Conservation (phyloP, 2,113 vertebrate species). For the Oryzias celebensis region DNA sequence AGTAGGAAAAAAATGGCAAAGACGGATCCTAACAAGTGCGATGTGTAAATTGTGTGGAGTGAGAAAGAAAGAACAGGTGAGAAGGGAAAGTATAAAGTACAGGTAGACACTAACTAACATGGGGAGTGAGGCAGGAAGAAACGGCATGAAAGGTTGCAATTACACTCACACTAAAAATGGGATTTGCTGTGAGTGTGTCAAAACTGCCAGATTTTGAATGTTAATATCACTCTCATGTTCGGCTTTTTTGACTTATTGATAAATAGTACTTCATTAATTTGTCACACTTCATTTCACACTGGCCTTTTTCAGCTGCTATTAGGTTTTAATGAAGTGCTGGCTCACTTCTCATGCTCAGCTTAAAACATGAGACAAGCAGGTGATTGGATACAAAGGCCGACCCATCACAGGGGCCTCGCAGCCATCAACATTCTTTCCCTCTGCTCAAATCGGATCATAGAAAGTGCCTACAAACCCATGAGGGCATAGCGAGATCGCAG, state of each 20-base stretch:
- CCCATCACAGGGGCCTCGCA: background rate
- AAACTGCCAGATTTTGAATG: constrained; percentile 25
- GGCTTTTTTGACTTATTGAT: constrained; percentile 45
- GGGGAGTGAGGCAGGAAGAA: constrained; percentile 11
- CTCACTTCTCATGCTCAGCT: constrained; percentile 21
- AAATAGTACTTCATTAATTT: constrained; percentile 48
- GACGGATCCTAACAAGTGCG: constrained; percentile 15
- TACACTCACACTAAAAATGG: constrained; percentile 14
- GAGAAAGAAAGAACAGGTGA: constrained; percentile 14
- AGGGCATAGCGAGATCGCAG: too few relatives aligned
- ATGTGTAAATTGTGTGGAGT: constrained; percentile 30
- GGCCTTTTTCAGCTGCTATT: constrained; percentile 29
- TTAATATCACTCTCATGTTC: constrained; percentile 32
- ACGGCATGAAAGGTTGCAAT: constrained; percentile 11
- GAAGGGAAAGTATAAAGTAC: constrained; percentile 13
- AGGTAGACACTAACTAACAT: constrained; percentile 7
- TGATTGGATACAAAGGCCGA: background rate
- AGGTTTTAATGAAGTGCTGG: constrained; percentile 37
- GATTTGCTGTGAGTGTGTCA: constrained; percentile 26
- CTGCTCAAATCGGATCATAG: too few relatives aligned
- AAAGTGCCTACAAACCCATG: too few relatives aligned
- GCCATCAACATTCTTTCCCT: too few relatives aligned
- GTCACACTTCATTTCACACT: constrained; percentile 27
- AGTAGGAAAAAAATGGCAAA: constrained; percentile 16
- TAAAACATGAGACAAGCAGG: constrained; percentile 5